Evolutionary conservation across 2,113 vertebrate genomes (phyloP), one percentile per base, ranked within the genome.

Genomic region (Colinus virginianus): DNA sequence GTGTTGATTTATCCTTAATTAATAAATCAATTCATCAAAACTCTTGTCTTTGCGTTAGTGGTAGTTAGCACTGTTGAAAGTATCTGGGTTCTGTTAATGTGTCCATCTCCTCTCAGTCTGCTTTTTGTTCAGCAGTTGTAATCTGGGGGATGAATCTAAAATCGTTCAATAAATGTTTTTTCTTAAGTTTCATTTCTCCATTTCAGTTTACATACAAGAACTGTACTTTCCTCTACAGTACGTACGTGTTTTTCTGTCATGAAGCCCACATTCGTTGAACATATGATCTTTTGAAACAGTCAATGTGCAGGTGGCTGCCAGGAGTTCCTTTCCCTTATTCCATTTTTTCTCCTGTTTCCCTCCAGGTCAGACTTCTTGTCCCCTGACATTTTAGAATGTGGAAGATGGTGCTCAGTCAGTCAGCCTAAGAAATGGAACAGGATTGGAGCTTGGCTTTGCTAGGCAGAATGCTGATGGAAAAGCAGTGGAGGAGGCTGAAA

Each of bases 201-300:
- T 68, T 87, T 94, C 42, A 63, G 42, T 63, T 90, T 83, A 30
- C 43, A 12, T 78, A 9, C 10, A 34, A 66, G 59, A 78, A 28
- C 13, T 26, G 25, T 77, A 6, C 63, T 74, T 79, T 92, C 53
- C 32, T 85, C 1, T 66, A 17, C 40, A 38, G n/a, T 26, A 13
- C 16, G 8, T 18, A 21, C 7, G 7, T 1, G 0, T n/a, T 84
- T 92, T 77, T 3, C 0, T 76, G 77, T 94, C 55, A 79, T 68
- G 79, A 59, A 87, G 28, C 46, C 59, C 36, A 36, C 5, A 17
- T 72, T 13, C 30, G 25, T 5, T 42, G 53, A 59, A 40, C 1
- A 0, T 55, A 20, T 0, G 0, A 68, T 46, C 15, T 56, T 56
- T 30, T 32, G 30, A 11, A 32, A 18, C 28, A 17, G 51, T 30